A percentile compares a stretch with the other conserved stretches of the same genome.
These are phyloP conservation scores for Melipona bicolor DNA, from an alignment of 2,888 invertebrate genomes.

Conservation along the genomic window DNA sequence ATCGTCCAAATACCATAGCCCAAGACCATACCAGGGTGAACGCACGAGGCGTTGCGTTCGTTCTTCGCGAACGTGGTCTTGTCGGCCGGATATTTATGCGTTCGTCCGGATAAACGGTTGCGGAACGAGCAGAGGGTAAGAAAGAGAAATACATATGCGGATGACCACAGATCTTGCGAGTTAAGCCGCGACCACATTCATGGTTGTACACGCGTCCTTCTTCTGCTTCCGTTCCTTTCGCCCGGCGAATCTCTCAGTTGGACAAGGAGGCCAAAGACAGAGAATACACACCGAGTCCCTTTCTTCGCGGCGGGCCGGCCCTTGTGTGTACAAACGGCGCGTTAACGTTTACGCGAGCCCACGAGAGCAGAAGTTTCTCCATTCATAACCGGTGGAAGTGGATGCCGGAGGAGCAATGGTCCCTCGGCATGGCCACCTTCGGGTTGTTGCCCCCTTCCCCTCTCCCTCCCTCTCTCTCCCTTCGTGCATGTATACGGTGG, in stretches of 20 bases:
- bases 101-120: constrained; percentile 38
- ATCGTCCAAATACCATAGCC: no score
- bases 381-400: constrained; percentile 75
- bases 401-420: constrained; percentile 51
- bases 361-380: constrained; percentile 77
- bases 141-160: constrained; percentile 14
- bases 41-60: neutral
- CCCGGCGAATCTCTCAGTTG: neutral
- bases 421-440: constrained; percentile 47
- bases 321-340: constrained; percentile 46
- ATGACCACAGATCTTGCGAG: constrained; percentile 61
- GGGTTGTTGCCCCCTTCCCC: constrained; percentile 45
- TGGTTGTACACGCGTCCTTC: constrained; percentile 5
- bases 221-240: constrained; percentile 1
- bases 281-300: constrained; percentile 46
- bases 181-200: constrained; percentile 58
- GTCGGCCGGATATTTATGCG: constrained; percentile 37
- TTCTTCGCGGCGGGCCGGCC: constrained; percentile 51
- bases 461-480: neutral
- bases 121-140: constrained; percentile 5
- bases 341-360: constrained; percentile 61
- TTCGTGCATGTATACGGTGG: no score
- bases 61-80: constrained; percentile 4
- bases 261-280: neutral
- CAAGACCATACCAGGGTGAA: no score